Evolutionary conservation across 2,888 invertebrate genomes (phyloP), one percentile per base, ranked within the genome.

Genomic region (Campoletis raptor): DNA sequence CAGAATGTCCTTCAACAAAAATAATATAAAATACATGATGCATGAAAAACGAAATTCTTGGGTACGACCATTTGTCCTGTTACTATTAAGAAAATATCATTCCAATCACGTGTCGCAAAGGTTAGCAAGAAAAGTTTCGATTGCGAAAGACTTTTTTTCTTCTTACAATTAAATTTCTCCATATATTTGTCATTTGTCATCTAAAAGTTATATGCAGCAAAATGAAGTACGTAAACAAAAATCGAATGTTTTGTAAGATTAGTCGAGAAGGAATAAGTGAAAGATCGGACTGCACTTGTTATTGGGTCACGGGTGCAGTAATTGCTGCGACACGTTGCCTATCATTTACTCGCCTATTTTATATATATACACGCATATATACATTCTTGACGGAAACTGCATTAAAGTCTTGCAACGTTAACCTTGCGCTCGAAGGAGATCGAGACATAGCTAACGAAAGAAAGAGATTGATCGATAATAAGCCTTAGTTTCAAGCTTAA

Each of bases 241-340:
- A 12, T 61, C 15, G 24, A 15, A 30, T 15, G 57, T 61, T 24
- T 61, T 30, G 57, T 24, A 57, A 61, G 57, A 48, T 54, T 79
- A 21, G 74, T 69, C 40, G 37, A 24, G 61, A 24, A 84, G 70
- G 64, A 66, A 69, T 79, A 61, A 45, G 61, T 40, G 84, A 81
- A 83, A 74, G 82, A 85, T 85, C 85, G 69, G 73, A n/a, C n/a
- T n/a, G 48, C 69, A 82, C 69, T 70, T 61, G 79, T 85, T 87
- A 87, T 85, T 57, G 86, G 87, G 87, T 87, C 86, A 85, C 88
- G 89, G 88, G 85, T 86, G 89, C 84, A 77, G 66, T 81, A 87
- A 87, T 90, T 87, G 81, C 36, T 70, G 61, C 67, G 54, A 57
- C 37, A 36, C 52, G 70, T 66, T 70, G 48, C 48, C 82, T 77